Conservation (phyloP, 2,797 vertebrate species). For the Galaxias olidus region DNA sequence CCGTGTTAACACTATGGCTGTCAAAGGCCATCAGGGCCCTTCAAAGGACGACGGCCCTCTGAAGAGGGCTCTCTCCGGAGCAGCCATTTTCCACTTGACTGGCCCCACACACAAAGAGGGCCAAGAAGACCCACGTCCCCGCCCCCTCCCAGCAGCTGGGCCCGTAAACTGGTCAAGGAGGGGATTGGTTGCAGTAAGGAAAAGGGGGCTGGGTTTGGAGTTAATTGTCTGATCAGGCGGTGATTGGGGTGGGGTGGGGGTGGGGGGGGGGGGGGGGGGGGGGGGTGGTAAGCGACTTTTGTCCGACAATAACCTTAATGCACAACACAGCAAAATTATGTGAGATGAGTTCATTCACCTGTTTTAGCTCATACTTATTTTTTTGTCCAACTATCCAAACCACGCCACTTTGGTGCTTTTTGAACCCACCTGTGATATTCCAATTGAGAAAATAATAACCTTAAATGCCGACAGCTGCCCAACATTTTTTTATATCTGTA, state of each 20-base stretch:
- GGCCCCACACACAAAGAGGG: constrained; percentile 70
- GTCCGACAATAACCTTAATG: neutral
- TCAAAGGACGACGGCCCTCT: constrained; percentile 80
- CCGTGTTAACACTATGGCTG: constrained; percentile 75
- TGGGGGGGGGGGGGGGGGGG: no score
- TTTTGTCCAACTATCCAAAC: constrained; percentile 10
- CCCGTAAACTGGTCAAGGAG: constrained; percentile 59
- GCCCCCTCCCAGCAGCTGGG: constrained; percentile 74
- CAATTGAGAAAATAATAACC: neutral
- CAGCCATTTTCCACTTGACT: constrained; percentile 82
- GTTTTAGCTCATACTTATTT: constrained; percentile 7
- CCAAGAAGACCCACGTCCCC: constrained; percentile 36
- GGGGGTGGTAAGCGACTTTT: no score
- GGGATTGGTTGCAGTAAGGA: constrained; percentile 51
- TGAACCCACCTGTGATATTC: constrained; percentile 4
- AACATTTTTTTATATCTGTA: no score
- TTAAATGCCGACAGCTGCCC: no score
- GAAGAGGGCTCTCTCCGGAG: constrained; percentile 76
- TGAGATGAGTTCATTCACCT: constrained; percentile 18
- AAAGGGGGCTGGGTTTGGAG: constrained; percentile 40
- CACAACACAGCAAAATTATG: constrained; percentile 14
- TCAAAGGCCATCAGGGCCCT: constrained; percentile 78
- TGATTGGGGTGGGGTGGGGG: no score
- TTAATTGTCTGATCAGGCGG: no score
- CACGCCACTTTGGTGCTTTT: constrained; percentile 17